Evolutionary conservation across 53 echinoderm and acorn worm genomes (phyloP), one percentile per base, ranked within the genome.

Genomic region (Henricia sp.): DNA sequence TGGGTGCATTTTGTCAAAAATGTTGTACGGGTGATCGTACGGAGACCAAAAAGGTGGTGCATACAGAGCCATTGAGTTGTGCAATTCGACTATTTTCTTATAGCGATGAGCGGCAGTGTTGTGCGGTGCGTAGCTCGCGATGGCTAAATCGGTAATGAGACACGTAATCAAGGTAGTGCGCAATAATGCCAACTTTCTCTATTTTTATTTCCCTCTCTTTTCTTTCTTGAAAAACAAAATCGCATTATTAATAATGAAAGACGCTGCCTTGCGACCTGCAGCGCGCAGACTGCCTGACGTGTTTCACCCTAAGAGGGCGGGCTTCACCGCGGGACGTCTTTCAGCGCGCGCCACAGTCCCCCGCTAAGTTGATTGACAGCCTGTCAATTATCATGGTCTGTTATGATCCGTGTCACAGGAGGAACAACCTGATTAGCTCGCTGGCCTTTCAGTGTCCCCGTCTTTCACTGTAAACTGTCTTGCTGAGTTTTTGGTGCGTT

Each of bases 261-360:
- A n/a, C n/a, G n/a, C n/a, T n/a, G n/a, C n/a, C n/a, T n/a, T n/a
- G n/a, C n/a, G n/a, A n/a, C n/a, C n/a, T n/a, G n/a, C n/a, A n/a
- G n/a, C 12, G 62, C 17, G 27, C 24, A 59, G 57, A 77, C 77
- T 41, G 25, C 77, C 26, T 74, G 57, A 77, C 57, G 44, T 62
- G 64, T 62, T 80, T 80, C 80, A 42, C 80, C 65, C 63, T 80
- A 30, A 80, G 80, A 80, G 80, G 80, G 80, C 80, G 80, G 80
- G 80, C 80, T 80, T 80, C 80, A 80, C 80, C 25, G 64, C 80
- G 80, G 80, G 80, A 64, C 80, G 80, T 80, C 80, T 80, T 80
- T 80, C 80, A 80, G 48, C 32, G 30, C 63, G 80, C 46, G 80
- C 50, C 80, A 43, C 48, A 46, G 57, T 32, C 80, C 57, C 27